Evolutionary conservation across 2,113 vertebrate genomes (phyloP).

Genomic region (Lagopus muta): DNA sequence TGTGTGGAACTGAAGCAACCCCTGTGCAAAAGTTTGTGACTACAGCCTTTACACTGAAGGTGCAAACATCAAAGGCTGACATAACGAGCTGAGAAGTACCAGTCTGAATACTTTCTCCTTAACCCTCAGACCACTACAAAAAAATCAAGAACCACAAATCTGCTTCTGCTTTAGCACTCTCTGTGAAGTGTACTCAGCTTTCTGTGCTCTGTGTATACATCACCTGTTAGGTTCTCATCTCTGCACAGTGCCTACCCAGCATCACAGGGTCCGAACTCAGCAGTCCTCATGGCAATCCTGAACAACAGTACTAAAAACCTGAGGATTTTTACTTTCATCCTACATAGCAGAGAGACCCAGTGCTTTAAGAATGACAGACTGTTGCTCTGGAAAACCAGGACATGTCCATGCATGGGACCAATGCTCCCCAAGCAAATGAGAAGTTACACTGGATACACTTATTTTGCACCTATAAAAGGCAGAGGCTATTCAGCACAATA

Average conservation of each 20-base stretch:
- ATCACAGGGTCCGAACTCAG: background rate
- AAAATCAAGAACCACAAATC: background rate
- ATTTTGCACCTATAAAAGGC: background rate
- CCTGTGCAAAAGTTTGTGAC: background rate
- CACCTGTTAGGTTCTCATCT: background rate
- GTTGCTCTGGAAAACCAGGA: background rate
- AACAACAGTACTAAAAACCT: background rate
- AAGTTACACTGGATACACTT: background rate
- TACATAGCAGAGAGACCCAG: background rate
- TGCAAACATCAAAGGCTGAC: background rate
- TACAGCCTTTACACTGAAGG: background rate
- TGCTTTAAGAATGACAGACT: background rate
- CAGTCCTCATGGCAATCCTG: background rate
- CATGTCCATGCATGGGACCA: rapidly evolving
- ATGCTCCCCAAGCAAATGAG: background rate
- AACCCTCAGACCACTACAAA: background rate
- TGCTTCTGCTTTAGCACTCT: background rate
- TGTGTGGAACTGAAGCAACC: background rate
- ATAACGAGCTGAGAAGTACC: background rate
- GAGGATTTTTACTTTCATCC: background rate
- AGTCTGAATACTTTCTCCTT: background rate
- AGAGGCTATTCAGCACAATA: background rate
- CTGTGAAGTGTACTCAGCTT: background rate
- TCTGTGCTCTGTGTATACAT: background rate
- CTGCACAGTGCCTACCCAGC: background rate